Conservation (phyloP, 1,140 invertebrate genomes). For the Pseudomyrmex concolor region DNA sequence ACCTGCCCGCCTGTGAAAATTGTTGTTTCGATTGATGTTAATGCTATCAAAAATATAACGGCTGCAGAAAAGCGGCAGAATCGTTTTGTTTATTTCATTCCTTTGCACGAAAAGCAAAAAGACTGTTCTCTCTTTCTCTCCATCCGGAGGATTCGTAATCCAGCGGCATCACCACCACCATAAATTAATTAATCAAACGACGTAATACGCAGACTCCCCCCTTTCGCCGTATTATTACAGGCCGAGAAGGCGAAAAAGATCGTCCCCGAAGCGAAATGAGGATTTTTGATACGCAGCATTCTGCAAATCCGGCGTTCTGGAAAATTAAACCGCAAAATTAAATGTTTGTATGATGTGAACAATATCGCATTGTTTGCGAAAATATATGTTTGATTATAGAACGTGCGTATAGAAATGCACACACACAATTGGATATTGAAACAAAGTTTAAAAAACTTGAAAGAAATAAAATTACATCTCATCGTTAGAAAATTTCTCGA, state of each 20-base stretch:
- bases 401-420: too few species aligned
- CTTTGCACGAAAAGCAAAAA: conserved; percentile 17
- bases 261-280: conserved; percentile 40
- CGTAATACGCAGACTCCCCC: conserved; percentile 33
- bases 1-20: conserved; percentile 41
- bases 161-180: conserved; percentile 25
- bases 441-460: too few species aligned
- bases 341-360: neutral
- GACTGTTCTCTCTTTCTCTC: neutral
- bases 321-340: conserved; percentile 69
- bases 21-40: conserved; percentile 41
- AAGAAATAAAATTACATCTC: too few species aligned
- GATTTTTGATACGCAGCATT: conserved; percentile 59
- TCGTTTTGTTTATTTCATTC: conserved; percentile 48
- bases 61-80: conserved; percentile 33
- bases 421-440: too few species aligned
- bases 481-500: too few species aligned
- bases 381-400: too few species aligned
- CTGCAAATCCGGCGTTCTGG: conserved; percentile 38
- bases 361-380: too few species aligned
- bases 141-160: conserved; percentile 45
- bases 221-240: conserved; percentile 54
- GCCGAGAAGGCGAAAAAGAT: conserved; percentile 60
- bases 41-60: conserved; percentile 27
- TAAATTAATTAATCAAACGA: conserved; percentile 71